These are phyloP conservation scores for Notechis scutatus DNA, from an alignment of 2,113 vertebrate genomes.

Conservation along the genomic window DNA sequence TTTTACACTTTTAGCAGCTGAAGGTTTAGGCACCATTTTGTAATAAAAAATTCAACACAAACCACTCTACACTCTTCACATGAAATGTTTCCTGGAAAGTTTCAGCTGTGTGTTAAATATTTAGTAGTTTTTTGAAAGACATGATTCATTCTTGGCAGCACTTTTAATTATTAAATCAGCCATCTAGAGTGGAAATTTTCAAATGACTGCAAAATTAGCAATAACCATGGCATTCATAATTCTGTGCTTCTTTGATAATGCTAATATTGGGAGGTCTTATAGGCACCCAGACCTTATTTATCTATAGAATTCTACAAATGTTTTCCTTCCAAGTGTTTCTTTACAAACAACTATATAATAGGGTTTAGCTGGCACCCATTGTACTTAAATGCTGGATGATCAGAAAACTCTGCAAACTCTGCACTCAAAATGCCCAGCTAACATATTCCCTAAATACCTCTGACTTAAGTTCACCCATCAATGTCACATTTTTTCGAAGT, in stretches of 20 bases:
- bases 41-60: constrained; percentile 41
- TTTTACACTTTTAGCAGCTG: constrained; percentile 5
- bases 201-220: background rate
- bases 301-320: background rate
- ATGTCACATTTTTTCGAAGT: background rate
- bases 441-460: background rate
- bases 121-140: constrained; percentile 27
- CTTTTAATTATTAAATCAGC: constrained; percentile 1
- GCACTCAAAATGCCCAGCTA: background rate
- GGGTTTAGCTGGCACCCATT: background rate
- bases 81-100: constrained; percentile 41
- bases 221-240: background rate
- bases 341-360: background rate
- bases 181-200: background rate
- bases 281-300: background rate
- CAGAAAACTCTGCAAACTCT: background rate
- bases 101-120: constrained; percentile 37
- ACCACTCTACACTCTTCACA: constrained; percentile 25
- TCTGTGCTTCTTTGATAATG: background rate
- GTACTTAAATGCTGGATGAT: background rate
- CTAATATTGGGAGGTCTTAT: background rate
- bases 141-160: constrained; percentile 25
- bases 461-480: background rate
- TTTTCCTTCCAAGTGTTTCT: background rate
- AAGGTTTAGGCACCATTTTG: constrained; percentile 23